A percentile compares a stretch with the other conserved stretches of the same genome.
Conservation (phyloP, 2,888 invertebrate genomes). For the Hydraecia micacea region DNA sequence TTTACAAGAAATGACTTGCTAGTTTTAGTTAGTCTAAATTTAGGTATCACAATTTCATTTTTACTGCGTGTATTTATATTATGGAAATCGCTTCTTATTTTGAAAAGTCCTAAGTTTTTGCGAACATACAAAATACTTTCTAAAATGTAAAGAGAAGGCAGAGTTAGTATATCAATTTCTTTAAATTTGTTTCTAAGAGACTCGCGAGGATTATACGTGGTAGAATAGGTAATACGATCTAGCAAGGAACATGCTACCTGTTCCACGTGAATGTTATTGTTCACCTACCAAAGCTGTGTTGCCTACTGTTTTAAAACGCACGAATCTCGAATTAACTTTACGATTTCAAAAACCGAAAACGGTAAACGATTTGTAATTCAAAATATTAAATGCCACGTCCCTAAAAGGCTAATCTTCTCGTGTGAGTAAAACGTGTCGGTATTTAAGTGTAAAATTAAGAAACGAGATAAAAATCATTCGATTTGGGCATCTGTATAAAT, state of each 20-base stretch:
- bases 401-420: conserved; percentile 32
- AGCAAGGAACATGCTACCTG: conserved; percentile 52
- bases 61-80: too few species aligned
- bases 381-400: conserved; percentile 40
- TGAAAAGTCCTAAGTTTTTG: too few species aligned
- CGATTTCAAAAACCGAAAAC: conserved; percentile 9
- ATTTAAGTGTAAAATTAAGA: conserved; percentile 63
- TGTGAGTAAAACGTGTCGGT: conserved; percentile 60
- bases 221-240: conserved; percentile 34
- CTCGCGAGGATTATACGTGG: conserved; percentile 47
- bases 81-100: too few species aligned
- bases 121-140: too few species aligned
- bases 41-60: too few species aligned
- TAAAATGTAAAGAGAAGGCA: too few species aligned
- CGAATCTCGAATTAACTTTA: conserved; percentile 31
- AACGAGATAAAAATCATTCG: conserved; percentile 59
- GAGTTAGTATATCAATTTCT: too few species aligned
- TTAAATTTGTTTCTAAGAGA: too few species aligned
- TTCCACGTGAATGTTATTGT: conserved; percentile 48
- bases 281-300: conserved; percentile 38
- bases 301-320: conserved; percentile 40
- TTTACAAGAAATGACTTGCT: too few species aligned
- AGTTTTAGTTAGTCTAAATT: too few species aligned
- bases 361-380: conserved; percentile 28
- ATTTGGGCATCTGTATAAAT: conserved; percentile 56